Percentiles rank a stretch among this genome's conserved stretches.
Evolutionary conservation across 2,797 vertebrate genomes (phyloP).

Genomic region (Rhynchonycteris naso): DNA sequence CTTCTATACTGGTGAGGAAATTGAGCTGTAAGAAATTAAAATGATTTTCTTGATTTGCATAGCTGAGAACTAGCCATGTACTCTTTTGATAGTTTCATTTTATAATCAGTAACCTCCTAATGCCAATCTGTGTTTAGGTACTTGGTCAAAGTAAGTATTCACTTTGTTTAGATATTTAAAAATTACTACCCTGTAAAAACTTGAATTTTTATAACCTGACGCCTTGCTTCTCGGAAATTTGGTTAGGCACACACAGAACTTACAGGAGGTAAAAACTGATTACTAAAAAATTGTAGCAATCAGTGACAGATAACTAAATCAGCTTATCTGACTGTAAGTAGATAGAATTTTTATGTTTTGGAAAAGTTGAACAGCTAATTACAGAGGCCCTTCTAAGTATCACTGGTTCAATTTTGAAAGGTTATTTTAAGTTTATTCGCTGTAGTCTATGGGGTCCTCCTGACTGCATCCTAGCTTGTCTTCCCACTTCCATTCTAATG

Average conservation of each 20-base stretch:
- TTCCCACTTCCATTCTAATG: not conserved
- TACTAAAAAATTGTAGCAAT: not conserved
- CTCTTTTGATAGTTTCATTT: not conserved
- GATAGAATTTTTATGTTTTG: not conserved
- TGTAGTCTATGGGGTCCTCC: not conserved
- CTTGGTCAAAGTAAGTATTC: conserved; percentile 22
- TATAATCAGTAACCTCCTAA: not conserved
- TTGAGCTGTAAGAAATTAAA: not conserved
- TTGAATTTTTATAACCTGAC: not conserved
- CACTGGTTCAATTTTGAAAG: not conserved
- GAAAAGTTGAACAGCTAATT: not conserved
- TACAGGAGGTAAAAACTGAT: not conserved
- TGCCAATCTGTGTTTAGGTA: not conserved
- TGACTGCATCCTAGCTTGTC: not conserved
- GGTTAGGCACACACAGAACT: not conserved
- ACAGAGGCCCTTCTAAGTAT: not conserved
- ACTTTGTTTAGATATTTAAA: conserved; percentile 14
- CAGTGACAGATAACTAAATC: not conserved
- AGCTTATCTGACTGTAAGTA: not conserved
- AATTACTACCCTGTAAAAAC: not conserved
- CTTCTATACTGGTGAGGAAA: not conserved
- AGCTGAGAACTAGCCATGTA: not conserved
- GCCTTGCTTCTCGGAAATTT: not conserved
- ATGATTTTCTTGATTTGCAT: not conserved
- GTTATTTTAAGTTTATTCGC: not conserved